Evolutionary conservation across 2,888 invertebrate genomes (phyloP), one percentile per base, ranked within the genome.

Genomic region (Tromatobia lineatoria): DNA sequence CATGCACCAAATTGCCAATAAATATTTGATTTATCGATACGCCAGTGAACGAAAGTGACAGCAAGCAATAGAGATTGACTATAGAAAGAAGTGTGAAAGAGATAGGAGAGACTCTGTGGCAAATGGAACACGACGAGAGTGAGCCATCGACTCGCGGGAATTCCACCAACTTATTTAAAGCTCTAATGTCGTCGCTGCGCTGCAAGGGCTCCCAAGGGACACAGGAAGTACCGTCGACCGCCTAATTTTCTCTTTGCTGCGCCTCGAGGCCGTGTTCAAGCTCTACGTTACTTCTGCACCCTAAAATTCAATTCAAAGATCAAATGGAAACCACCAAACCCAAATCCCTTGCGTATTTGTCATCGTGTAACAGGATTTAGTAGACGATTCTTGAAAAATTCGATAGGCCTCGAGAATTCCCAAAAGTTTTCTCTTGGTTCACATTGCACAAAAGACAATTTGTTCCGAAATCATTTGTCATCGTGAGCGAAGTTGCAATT

Each of bases 11-110:
- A 64, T 78, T 75, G 69, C 70, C 84, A 80, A 84, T 84, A 84
- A 84, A 83, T 83, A 74, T 83, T 80, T 80, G 77, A 74, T 80
- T 74, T 61, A 74, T 80, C 50, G 83, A 69, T 73, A 71, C 79
- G 50, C 50, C 52, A 8, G 20, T 42, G 64, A 71, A 29, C 18
- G 34, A 29, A 45, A 61, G 34, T 38, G 3, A 15, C 29, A 18
- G 47, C 42, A 15, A 20, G 3, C 29, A 70, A 64, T 3, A 34
- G 34, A 71, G 52, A 42, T 23, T 11, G 34, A 52, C 57, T n/a
- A n/a, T 23, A 54, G 52, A 18, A 29, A 47, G n/a, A n/a, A 10
- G 67, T 13, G 7, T 2, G 57, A 23, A 20, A 57, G 25, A 66
- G 15, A 70, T 59, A 71, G n/a, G 6, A 38, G n/a, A 34, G 20